Evolutionary conservation across 2,797 vertebrate species (phyloP).

Genomic region (Pterois miles): DNA sequence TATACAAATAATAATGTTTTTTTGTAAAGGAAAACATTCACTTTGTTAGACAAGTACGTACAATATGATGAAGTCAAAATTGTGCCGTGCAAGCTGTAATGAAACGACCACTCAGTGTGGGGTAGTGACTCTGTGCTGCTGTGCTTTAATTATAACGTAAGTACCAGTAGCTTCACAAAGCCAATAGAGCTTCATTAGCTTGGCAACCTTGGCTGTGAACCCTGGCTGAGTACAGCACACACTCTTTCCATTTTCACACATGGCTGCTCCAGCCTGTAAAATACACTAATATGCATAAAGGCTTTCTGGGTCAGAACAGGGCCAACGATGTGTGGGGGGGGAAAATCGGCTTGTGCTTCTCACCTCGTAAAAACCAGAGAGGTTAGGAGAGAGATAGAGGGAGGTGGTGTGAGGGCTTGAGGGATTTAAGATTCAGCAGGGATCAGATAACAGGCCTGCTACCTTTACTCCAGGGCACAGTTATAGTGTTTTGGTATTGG

Average conservation of each 20-base stretch:
- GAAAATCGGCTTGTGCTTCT: constrained; percentile 64
- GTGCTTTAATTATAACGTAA: constrained; percentile 59
- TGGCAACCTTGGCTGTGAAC: constrained; percentile 49
- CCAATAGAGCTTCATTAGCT: constrained; percentile 67
- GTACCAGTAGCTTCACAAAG: constrained; percentile 59
- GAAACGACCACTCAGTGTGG: constrained; percentile 29
- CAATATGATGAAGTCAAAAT: constrained; percentile 19
- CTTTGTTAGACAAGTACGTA: not conserved
- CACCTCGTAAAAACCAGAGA: constrained; percentile 70
- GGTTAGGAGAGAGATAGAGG: constrained; percentile 31
- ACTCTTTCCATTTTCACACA: constrained; percentile 39
- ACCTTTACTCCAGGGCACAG: constrained; percentile 41
- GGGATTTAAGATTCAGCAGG: constrained; percentile 54
- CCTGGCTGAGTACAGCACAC: constrained; percentile 30
- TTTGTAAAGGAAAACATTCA: constrained; percentile 1
- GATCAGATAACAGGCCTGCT: constrained; percentile 49
- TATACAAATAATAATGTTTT: constrained; percentile 7
- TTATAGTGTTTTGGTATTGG: constrained; percentile 41
- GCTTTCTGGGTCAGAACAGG: constrained; percentile 55
- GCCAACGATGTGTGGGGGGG: constrained; percentile 23
- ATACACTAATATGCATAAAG: constrained; percentile 62
- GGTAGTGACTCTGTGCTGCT: constrained; percentile 10
- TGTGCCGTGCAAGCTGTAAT: constrained; percentile 8
- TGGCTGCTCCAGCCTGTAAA: constrained; percentile 57
- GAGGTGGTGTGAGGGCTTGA: constrained; percentile 42